Evolutionary conservation across 2,797 vertebrate species (phyloP).

Genomic region (Gallirallus australis): DNA sequence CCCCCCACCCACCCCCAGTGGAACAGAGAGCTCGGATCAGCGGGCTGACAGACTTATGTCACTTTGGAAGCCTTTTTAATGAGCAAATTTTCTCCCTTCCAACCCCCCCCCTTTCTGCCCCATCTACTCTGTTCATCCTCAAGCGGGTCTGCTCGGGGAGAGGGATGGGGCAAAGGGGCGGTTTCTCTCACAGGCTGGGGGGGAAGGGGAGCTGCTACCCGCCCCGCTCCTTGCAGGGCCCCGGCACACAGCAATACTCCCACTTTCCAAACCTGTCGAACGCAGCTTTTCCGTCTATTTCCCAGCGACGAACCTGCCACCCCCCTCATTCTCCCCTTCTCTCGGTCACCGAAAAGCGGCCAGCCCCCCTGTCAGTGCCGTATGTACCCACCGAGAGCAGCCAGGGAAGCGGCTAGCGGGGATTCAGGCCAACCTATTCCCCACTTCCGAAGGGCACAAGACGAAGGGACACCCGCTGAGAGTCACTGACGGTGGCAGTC

Average conservation of each 20-base stretch:
- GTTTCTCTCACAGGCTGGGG: neutral
- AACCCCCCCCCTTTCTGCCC: conserved; percentile 42
- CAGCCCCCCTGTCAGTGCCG: neutral
- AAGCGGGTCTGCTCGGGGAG: neutral
- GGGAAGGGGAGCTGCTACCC: neutral
- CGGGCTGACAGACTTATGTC: conserved; percentile 16
- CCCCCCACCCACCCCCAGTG: neutral
- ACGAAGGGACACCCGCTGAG: neutral
- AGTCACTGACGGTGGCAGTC: neutral
- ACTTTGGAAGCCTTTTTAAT: conserved; percentile 44
- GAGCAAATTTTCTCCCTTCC: conserved; percentile 17
- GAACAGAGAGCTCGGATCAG: neutral
- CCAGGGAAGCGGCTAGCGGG: neutral
- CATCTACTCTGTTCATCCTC: conserved; percentile 61
- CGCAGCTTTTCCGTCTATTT: neutral
- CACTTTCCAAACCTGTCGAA: neutral
- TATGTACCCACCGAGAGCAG: neutral
- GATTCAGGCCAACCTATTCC: neutral
- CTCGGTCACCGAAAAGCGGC: neutral
- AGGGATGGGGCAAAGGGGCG: neutral
- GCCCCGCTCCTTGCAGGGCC: neutral
- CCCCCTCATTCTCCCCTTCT: neutral
- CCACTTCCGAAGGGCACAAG: neutral
- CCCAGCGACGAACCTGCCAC: neutral
- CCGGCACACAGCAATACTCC: no score